Conservation (phyloP, 2,113 vertebrate species). For the Pica pica region DNA sequence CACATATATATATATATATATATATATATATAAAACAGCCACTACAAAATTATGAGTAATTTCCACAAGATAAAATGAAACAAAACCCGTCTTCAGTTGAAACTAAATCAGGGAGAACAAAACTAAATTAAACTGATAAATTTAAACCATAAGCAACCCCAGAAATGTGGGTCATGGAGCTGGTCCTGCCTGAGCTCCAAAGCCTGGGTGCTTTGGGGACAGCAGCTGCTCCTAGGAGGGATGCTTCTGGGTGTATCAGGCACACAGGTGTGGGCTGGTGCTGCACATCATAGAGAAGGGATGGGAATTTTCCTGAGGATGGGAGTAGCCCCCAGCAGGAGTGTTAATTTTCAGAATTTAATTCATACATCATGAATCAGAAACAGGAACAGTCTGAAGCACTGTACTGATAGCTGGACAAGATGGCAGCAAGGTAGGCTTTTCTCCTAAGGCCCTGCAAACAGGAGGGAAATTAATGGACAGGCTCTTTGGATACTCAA, state of each 20-base stretch:
- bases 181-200: neutral
- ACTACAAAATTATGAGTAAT: slow-evolving; percentile 59
- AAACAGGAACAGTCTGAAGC: neutral
- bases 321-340: neutral
- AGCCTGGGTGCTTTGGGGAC: neutral
- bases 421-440: neutral
- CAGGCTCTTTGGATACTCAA: neutral
- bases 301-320: neutral
- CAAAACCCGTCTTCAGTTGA: neutral
- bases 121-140: neutral
- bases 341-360: neutral
- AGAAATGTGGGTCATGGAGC: neutral
- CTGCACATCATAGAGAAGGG: neutral
- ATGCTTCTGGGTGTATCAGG: neutral
- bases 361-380: neutral
- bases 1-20: neutral
- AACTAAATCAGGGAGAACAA: neutral
- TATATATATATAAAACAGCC: slow-evolving; percentile 23
- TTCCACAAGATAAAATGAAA: slow-evolving; percentile 54
- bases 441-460: neutral
- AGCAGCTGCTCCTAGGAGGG: neutral
- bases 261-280: fast-evolving
- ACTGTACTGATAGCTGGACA: neutral
- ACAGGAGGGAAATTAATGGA: neutral
- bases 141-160: neutral